Conservation (phyloP, 1,140 invertebrate genomes). For the Pemphigus obesinymphae region DNA sequence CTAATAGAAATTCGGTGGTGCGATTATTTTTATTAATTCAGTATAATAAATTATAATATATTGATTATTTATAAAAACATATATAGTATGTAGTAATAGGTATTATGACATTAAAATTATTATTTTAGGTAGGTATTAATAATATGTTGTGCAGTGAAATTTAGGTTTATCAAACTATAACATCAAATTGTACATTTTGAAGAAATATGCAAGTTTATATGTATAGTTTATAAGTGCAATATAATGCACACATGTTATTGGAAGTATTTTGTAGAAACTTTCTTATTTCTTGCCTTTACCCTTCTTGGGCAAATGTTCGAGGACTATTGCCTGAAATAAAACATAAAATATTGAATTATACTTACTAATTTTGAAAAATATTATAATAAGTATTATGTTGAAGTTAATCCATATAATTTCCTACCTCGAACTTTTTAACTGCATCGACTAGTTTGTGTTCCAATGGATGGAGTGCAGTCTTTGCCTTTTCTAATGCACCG, state of each 20-base stretch:
- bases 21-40: no score
- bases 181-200: background rate
- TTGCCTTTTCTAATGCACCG: background rate
- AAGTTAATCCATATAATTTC: background rate
- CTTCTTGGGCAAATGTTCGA: conserved; percentile 19
- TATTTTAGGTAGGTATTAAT: background rate
- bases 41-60: no score
- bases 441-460: background rate
- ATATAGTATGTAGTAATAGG: no score
- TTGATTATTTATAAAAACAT: no score
- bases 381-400: no score
- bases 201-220: background rate
- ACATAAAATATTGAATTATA: background rate
- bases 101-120: background rate
- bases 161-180: background rate
- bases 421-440: conserved; percentile 19
- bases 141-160: background rate
- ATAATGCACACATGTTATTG: background rate
- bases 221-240: background rate
- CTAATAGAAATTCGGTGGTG: no score
- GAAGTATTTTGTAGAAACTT: background rate
- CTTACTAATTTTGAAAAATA: no score
- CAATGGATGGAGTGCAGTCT: background rate
- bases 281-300: background rate
- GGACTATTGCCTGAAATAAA: background rate